A percentile compares a stretch with the other conserved stretches of the same genome.
These are phyloP conservation scores for Drosophila mauritiana DNA, from an alignment of 1,140 invertebrate species.

Conservation along the genomic window DNA sequence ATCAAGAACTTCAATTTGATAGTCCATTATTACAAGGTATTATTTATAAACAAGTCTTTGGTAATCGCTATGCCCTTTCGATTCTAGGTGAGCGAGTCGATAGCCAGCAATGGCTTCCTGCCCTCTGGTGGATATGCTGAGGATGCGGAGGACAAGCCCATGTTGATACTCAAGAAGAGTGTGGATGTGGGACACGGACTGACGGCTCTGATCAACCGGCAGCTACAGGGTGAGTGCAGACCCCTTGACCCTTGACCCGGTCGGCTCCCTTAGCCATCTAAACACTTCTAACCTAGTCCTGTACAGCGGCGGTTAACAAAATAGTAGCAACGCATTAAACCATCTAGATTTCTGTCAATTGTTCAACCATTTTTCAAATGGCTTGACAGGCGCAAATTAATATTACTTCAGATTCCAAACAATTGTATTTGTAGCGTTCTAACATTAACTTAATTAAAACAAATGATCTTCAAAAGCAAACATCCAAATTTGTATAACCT, in stretches of 20 bases:
- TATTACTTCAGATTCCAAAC: too few species aligned
- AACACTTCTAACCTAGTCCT: background rate
- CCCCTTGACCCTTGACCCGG: background rate
- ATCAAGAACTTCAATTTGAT: background rate
- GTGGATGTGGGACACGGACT: conserved; percentile 90
- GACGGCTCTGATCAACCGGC: conserved; percentile 90
- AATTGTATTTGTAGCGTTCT: too few species aligned
- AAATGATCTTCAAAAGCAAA: too few species aligned
- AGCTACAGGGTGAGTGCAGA: conserved; percentile 89
- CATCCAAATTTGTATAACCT: too few species aligned
- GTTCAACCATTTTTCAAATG: too few species aligned
- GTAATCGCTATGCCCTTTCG: background rate
- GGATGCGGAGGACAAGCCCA: conserved; percentile 90
- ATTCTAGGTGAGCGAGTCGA: conserved; percentile 90
- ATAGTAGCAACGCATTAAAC: background rate
- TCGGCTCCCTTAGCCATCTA: background rate
- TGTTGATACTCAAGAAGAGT: conserved; percentile 90
- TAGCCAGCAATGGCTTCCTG: conserved; percentile 90
- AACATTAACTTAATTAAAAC: too few species aligned
- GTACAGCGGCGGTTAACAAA: conserved; percentile 20
- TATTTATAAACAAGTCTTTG: too few species aligned
- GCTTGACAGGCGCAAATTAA: too few species aligned
- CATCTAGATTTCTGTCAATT: too few species aligned
- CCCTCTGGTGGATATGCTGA: conserved; percentile 88
- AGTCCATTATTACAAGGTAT: too few species aligned